Conservation (phyloP, 1,140 invertebrate genomes). For the Zophobas atratus region DNA sequence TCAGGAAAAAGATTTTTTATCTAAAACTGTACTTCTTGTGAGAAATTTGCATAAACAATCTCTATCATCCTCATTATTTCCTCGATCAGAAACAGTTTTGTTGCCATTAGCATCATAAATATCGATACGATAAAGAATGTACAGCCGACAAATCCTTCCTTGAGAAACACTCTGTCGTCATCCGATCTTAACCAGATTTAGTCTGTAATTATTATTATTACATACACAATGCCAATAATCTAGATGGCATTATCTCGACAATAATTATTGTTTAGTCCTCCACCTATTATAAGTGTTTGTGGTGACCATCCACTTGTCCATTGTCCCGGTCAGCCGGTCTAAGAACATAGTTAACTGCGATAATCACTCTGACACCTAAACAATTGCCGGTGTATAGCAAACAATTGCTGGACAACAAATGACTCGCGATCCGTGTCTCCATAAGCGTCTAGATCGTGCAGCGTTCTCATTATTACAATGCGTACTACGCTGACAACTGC, state of each 20-base stretch:
- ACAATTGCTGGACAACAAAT: conserved; percentile 55
- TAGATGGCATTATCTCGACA: neutral
- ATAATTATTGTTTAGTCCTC: conserved; percentile 30
- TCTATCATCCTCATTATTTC: too few relatives aligned
- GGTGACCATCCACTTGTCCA: conserved; percentile 10
- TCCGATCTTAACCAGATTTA: neutral
- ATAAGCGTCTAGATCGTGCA: conserved; percentile 53
- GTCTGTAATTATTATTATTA: conserved; percentile 10
- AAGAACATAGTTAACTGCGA: conserved; percentile 45
- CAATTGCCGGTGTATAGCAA: conserved; percentile 50
- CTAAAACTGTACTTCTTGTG: too few relatives aligned
- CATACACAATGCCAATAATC: conserved; percentile 35
- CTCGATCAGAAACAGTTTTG: too few relatives aligned
- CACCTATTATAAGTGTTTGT: conserved; percentile 22
- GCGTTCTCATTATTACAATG: conserved; percentile 56
- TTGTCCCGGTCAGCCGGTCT: conserved; percentile 3
- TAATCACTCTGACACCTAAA: conserved; percentile 60
- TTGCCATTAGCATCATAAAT: too few relatives aligned
- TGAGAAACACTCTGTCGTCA: too few relatives aligned
- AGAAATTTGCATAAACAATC: too few relatives aligned
- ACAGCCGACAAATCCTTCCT: neutral
- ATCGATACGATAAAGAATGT: neutral
- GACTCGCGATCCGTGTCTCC: conserved; percentile 49
- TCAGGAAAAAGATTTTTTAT: too few relatives aligned
- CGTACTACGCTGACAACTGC: conserved; percentile 51